Percentiles rank a stretch among this genome's conserved stretches.
phyloP scores from a whole-genome alignment of 2,113 vertebrate genomes.

The Malurus alboscapulatus region DNA sequence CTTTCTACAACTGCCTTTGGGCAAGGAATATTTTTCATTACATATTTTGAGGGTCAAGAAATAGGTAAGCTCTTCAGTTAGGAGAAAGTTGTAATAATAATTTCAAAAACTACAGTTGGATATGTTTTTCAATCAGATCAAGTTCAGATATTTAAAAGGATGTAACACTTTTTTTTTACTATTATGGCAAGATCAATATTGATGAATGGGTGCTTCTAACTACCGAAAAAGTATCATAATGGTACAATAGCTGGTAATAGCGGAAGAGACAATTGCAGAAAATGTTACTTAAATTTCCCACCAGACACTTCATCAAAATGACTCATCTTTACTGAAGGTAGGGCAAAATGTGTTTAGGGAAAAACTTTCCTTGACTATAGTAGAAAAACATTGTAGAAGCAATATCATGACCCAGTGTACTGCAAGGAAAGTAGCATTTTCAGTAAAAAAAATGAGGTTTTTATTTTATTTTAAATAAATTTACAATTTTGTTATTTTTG shows the following conservation, averaged over 20 bases:
- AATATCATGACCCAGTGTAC: neutral
- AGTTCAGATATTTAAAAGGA: neutral
- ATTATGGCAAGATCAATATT: neutral
- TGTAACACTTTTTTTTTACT: neutral
- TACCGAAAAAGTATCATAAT: neutral
- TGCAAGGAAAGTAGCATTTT: neutral
- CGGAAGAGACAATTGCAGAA: neutral
- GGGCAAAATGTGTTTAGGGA: neutral
- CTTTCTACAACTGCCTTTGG: constrained; percentile 77
- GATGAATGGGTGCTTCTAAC: neutral
- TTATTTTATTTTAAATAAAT: neutral
- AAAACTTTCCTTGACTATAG: neutral
- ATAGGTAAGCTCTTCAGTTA: constrained; percentile 58
- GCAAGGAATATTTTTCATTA: constrained; percentile 75
- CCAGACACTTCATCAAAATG: neutral
- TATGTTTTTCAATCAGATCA: neutral
- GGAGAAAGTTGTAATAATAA: neutral
- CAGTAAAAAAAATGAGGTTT: neutral
- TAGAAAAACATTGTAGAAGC: neutral
- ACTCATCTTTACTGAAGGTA: neutral
- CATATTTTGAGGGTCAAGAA: constrained; percentile 72
- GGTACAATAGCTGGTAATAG: neutral
- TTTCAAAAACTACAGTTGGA: neutral
- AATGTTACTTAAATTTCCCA: neutral
- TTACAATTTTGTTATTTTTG: neutral